A percentile compares a stretch with the other conserved stretches of the same genome.
Evolutionary conservation across 2,888 invertebrate genomes (phyloP).

Genomic region (Sisyra terminalis): DNA sequence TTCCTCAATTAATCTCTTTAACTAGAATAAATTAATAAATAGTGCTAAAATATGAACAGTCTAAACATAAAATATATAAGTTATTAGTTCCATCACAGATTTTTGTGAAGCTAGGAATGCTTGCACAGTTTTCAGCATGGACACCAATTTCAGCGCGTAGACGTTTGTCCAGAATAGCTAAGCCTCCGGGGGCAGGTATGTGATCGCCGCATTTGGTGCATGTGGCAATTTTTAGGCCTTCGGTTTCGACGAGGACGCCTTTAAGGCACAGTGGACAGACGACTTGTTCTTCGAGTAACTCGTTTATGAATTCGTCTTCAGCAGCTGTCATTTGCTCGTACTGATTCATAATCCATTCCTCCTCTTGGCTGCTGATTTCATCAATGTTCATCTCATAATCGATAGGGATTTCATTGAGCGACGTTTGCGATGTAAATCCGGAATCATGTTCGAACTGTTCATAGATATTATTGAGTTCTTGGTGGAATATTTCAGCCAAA

Average conservation of each 20-base stretch:
- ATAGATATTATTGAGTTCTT: constrained; percentile 3
- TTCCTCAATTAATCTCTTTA: neutral
- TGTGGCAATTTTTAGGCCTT: neutral
- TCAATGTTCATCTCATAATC: neutral
- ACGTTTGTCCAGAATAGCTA: constrained; percentile 1
- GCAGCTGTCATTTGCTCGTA: constrained; percentile 2
- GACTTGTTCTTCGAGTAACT: constrained; percentile 3
- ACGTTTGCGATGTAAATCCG: neutral
- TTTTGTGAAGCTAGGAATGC: constrained; percentile 2
- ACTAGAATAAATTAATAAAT: constrained; percentile 3
- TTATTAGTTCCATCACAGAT: neutral
- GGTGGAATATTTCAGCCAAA: neutral
- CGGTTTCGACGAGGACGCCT: neutral
- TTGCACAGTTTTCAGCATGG: constrained; percentile 1
- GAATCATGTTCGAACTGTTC: constrained; percentile 4
- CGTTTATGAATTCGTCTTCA: neutral
- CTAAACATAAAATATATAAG: constrained; percentile 3
- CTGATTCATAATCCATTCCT: constrained; percentile 5
- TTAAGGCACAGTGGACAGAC: constrained; percentile 6
- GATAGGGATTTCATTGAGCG: neutral
- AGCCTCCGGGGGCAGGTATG: constrained; percentile 5
- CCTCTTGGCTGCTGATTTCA: neutral
- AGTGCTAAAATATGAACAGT: constrained; percentile 3
- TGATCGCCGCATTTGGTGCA: constrained; percentile 3
- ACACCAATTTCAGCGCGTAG: neutral